A percentile compares a stretch with the other conserved stretches of the same genome.
Evolutionary conservation across 2,113 vertebrate species (phyloP).

Genomic region (Spea multiplicata): DNA sequence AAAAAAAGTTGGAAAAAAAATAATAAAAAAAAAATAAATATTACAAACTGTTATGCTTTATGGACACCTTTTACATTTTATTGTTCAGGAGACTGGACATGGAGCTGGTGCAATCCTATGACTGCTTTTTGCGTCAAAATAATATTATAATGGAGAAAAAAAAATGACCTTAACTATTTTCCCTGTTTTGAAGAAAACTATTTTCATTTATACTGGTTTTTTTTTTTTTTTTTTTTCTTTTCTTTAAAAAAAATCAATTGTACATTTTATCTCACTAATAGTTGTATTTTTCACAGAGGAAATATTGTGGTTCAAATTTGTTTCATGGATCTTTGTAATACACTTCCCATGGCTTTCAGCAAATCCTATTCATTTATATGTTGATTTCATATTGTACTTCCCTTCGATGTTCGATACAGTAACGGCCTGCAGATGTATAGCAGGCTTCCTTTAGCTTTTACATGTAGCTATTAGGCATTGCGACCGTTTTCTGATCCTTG

Average conservation of each 20-base stretch:
- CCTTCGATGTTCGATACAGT: slow-evolving; percentile 73
- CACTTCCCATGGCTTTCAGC: slow-evolving; percentile 74
- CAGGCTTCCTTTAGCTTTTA: slow-evolving; percentile 75
- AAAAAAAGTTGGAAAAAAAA: slow-evolving; percentile 47
- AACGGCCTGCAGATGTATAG: slow-evolving; percentile 76
- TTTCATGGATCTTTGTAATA: slow-evolving; percentile 83
- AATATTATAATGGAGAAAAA: slow-evolving; percentile 78
- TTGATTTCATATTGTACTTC: slow-evolving; percentile 77
- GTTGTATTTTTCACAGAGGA: slow-evolving; percentile 96
- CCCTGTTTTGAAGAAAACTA: slow-evolving; percentile 76
- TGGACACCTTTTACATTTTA: slow-evolving; percentile 75
- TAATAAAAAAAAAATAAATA: slow-evolving; percentile 61
- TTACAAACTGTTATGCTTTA: slow-evolving; percentile 73
- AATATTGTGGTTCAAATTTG: slow-evolving; percentile 81
- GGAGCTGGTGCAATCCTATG: slow-evolving; percentile 83
- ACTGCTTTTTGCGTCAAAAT: slow-evolving; percentile 83
- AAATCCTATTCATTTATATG: slow-evolving; percentile 79
- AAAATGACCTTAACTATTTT: slow-evolving; percentile 83
- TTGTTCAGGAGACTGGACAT: slow-evolving; percentile 72
- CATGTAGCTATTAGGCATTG: slow-evolving; percentile 80
- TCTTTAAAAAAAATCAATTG: slow-evolving; percentile 64
- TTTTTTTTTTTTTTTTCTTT: slow-evolving; percentile 33
- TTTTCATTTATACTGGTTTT: slow-evolving; percentile 80
- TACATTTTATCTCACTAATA: slow-evolving; percentile 89
- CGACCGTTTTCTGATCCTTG: slow-evolving; percentile 75